Conservation (phyloP, 2,113 vertebrate species). For the Corythoichthys haematopterus region DNA sequence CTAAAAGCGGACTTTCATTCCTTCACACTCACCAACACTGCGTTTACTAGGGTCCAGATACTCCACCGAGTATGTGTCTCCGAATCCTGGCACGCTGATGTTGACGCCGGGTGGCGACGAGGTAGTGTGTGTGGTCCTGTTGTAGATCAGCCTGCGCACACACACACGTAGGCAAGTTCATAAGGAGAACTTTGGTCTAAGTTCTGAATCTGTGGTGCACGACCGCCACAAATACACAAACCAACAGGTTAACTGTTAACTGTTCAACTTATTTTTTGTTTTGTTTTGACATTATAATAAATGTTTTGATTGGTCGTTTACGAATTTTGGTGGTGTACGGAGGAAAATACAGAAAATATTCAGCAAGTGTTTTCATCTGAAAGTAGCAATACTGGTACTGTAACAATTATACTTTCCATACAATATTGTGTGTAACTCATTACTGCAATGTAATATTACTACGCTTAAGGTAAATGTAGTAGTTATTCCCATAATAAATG, state of each 20-base stretch:
- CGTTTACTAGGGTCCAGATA: conserved; percentile 93
- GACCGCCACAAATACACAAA: not conserved
- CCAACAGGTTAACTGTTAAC: not conserved
- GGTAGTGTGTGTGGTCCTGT: conserved; percentile 77
- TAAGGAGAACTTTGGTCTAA: not conserved
- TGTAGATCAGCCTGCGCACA: conserved; percentile 82
- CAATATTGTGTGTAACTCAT: no score
- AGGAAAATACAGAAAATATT: not conserved
- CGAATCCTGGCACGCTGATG: conserved; percentile 88
- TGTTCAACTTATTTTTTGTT: not conserved
- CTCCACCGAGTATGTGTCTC: conserved; percentile 85
- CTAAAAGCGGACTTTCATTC: not conserved
- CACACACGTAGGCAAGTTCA: conserved; percentile 3
- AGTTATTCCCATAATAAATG: no score
- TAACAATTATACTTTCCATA: no score
- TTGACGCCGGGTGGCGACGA: conserved; percentile 85
- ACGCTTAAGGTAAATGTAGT: no score
- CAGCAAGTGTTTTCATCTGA: not conserved
- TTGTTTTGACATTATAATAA: no score
- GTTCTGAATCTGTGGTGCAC: conserved; percentile 13
- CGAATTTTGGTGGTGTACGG: no score
- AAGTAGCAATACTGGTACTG: no score
- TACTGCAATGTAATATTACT: no score
- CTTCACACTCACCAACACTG: conserved; percentile 82
- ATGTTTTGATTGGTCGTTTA: no score